phyloP scores from a whole-genome alignment of 1,140 invertebrate species.

The Ips typographus region DNA sequence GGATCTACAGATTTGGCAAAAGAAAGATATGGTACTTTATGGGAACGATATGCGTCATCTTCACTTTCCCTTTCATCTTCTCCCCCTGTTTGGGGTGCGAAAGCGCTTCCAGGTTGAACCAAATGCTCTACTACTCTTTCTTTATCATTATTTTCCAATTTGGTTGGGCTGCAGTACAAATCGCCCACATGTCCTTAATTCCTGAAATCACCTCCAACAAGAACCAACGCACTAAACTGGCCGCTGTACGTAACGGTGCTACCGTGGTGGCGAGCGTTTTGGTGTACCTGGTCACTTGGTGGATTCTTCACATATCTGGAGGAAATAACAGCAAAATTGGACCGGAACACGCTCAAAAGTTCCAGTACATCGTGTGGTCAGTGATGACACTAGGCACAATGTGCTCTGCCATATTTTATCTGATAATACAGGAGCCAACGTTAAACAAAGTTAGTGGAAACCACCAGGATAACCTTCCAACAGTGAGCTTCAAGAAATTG shows the following conservation, averaged over 20 bases:
- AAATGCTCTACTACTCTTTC: conserved; percentile 84
- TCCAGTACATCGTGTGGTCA: conserved; percentile 76
- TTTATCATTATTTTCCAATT: conserved; percentile 96
- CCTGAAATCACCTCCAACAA: conserved; percentile 72
- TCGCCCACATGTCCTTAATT: conserved; percentile 86
- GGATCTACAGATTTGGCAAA: conserved; percentile 73
- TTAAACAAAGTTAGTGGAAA: conserved; percentile 41
- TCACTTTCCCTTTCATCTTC: conserved; percentile 90
- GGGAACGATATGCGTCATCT: conserved; percentile 76
- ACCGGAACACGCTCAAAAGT: conserved; percentile 71
- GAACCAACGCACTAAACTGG: conserved; percentile 80
- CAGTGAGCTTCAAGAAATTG: conserved; percentile 39
- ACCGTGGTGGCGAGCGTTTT: conserved; percentile 70
- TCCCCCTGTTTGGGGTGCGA: conserved; percentile 75
- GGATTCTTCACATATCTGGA: conserved; percentile 57
- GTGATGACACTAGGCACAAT: conserved; percentile 70
- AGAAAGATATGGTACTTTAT: conserved; percentile 92
- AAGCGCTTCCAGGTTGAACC: conserved; percentile 65
- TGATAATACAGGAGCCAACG: conserved; percentile 65
- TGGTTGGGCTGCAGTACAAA: conserved; percentile 94
- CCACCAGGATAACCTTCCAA: conserved; percentile 41
- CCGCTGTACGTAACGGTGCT: conserved; percentile 74
- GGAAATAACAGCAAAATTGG: conserved; percentile 62
- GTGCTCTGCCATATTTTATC: conserved; percentile 77
- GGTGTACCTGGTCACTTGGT: conserved; percentile 61